These are phyloP conservation scores for Craniophora ligustri DNA, from an alignment of 2,888 invertebrate genomes.

Conservation along the genomic window DNA sequence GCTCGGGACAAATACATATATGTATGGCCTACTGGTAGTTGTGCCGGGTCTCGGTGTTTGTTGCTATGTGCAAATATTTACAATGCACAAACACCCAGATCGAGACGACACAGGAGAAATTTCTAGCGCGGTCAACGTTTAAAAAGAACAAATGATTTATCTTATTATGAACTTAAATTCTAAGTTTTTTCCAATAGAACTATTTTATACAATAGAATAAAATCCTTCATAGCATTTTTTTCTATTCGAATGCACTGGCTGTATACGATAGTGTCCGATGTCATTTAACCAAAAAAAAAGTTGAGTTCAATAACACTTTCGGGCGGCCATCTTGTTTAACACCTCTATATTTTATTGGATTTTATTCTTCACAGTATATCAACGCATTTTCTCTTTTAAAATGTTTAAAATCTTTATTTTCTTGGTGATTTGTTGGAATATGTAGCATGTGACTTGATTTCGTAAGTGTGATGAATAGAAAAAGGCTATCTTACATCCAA, in stretches of 20 bases:
- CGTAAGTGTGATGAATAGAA: slow-evolving; percentile 19
- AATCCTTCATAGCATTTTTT: slow-evolving; percentile 24
- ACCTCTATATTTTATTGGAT: slow-evolving; percentile 19
- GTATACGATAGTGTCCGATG: slow-evolving; percentile 20
- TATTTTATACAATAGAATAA: background rate
- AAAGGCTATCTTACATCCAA: background rate
- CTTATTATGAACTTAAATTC: too few species aligned
- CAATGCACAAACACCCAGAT: too few species aligned
- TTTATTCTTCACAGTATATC: slow-evolving; percentile 5
- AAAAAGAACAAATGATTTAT: too few species aligned
- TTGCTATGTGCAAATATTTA: too few species aligned
- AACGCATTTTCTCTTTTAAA: slow-evolving; percentile 10
- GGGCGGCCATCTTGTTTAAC: slow-evolving; percentile 22
- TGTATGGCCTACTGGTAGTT: too few species aligned
- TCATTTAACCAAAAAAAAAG: slow-evolving; percentile 27
- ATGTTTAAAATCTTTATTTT: slow-evolving; percentile 34
- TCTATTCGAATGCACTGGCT: slow-evolving; percentile 30
- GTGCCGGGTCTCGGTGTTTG: too few species aligned
- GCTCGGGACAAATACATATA: too few species aligned
- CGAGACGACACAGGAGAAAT: too few species aligned
- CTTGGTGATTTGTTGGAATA: slow-evolving; percentile 19
- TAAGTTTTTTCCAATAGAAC: too few species aligned
- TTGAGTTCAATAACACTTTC: slow-evolving; percentile 17
- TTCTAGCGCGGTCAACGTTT: too few species aligned
- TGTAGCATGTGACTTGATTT: slow-evolving; percentile 20